These are phyloP conservation scores for Phytoseiulus persimilis DNA, from an alignment of 2,888 invertebrate genomes.

Conservation along the genomic window DNA sequence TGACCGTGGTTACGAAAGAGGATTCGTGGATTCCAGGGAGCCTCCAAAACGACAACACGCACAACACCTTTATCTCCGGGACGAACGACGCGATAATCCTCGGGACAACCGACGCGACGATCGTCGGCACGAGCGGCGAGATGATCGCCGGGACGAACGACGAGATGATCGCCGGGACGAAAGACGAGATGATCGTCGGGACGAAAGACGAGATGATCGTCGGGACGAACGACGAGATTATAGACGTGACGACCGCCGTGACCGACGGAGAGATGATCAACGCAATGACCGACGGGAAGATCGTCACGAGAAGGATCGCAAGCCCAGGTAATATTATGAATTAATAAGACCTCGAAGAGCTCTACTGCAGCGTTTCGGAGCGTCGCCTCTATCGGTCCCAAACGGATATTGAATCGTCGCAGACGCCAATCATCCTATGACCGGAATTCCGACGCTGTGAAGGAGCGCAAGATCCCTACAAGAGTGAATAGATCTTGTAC, in stretches of 20 bases:
- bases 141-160: neutral
- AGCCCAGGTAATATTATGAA: neutral
- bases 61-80: too few relatives aligned
- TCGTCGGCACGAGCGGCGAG: neutral
- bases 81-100: too few relatives aligned
- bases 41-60: neutral
- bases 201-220: neutral
- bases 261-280: neutral
- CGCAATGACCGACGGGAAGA: neutral
- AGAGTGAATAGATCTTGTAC: slow-evolving; percentile 21
- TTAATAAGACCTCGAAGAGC: too few relatives aligned
- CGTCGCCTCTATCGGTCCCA: too few relatives aligned
- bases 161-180: neutral
- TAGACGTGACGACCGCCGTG: neutral
- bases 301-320: neutral
- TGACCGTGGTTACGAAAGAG: too few relatives aligned
- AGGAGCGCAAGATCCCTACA: neutral
- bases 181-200: neutral
- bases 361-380: too few relatives aligned
- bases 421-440: neutral
- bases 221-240: neutral
- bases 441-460: neutral
- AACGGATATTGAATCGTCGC: neutral
- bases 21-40: neutral
- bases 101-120: neutral